Base-by-base conservation (phyloP, 2,113 vertebrate genomes). In the Alces alces region DNA sequence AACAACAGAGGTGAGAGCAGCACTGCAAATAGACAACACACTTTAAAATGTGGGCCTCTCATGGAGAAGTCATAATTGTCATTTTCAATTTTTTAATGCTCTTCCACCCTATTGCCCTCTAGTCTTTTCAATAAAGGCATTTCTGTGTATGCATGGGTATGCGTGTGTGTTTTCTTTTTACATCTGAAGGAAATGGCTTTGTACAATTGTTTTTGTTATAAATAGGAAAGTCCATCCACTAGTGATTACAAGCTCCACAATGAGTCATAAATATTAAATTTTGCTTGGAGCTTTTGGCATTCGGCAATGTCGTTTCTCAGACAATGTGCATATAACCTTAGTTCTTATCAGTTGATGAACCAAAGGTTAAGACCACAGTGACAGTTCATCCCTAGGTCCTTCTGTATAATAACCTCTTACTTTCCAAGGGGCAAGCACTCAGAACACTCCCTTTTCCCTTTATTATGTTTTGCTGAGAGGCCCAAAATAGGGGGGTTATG, bases 241-340 rank as follows among this genome's bases (percentile, higher is more conserved):
- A 79, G 80, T 93, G 87, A 96, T 95, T 96, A 92, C 84, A 25
- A 91, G 80, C 80, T n/a, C 87, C 54, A 97, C 86, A 96, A 88
- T 97, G 97, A 96, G 54, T 93, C 93, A 89, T 97, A 94, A 97
- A 96, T 96, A 92, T 58, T 96, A 54, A n/a, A 78, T 91, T 97
- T 96, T 91, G 95, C 85, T 60, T 60, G 43, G 85, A 60, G 39
- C 47, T 36, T 64, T 97, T 96, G 85, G 94, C 91, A 90, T 30
- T 61, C 33, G 52, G 47, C 43, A 84, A 5, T 86, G 66, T 87
- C 93, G 36, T 88, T 96, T 90, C 78, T 88, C 79, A 95, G 85
- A 86, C 95, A 94, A 86, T 57, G 33, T 57, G 54, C 43, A 1
- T 57, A 36, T 66, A 61, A 89, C 87, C 57, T 33, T 13, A 54